Percentiles rank a stretch among this genome's conserved stretches.
These are phyloP conservation scores for Fistularia tabacaria DNA, from an alignment of 2,797 vertebrate genomes.

Conservation along the genomic window DNA sequence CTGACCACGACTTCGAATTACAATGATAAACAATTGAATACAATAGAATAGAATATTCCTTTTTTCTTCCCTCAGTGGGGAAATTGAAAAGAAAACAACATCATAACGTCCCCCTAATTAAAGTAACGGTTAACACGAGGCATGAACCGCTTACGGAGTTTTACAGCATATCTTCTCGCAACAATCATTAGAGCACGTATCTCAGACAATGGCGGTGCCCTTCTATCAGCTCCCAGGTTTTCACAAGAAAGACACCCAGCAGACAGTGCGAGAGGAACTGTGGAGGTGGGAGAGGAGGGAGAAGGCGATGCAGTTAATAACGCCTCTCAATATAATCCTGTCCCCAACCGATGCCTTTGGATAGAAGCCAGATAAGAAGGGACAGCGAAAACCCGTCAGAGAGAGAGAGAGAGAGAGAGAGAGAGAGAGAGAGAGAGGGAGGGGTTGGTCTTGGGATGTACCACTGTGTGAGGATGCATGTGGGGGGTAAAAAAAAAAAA, in stretches of 20 bases:
- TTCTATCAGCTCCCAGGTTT: conserved; percentile 9
- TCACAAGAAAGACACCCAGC: conserved; percentile 38
- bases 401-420: conserved; percentile 9
- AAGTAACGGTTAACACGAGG: no score
- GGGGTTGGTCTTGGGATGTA: conserved; percentile 29
- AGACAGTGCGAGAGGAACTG: conserved; percentile 41
- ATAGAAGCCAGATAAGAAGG: conserved; percentile 60
- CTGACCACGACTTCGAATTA: no score
- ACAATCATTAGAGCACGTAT: conserved; percentile 14
- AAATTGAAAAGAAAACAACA: no score
- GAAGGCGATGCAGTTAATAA: conserved; percentile 64
- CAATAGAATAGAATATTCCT: no score
- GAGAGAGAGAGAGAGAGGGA: neutral
- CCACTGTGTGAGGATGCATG: neutral
- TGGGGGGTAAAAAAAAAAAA: conserved; percentile 49
- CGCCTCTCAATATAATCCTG: conserved; percentile 67
- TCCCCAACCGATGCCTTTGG: conserved; percentile 57
- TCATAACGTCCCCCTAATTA: no score
- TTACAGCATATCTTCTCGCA: no score
- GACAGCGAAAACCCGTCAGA: conserved; percentile 40
- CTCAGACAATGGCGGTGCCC: neutral
- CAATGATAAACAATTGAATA: no score
- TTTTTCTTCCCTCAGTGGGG: no score
- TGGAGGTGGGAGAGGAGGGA: conserved; percentile 49
- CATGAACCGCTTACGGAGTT: no score